phyloP scores from a whole-genome alignment of 2,113 vertebrate genomes.

The Tretioscincus oriximinensis region DNA sequence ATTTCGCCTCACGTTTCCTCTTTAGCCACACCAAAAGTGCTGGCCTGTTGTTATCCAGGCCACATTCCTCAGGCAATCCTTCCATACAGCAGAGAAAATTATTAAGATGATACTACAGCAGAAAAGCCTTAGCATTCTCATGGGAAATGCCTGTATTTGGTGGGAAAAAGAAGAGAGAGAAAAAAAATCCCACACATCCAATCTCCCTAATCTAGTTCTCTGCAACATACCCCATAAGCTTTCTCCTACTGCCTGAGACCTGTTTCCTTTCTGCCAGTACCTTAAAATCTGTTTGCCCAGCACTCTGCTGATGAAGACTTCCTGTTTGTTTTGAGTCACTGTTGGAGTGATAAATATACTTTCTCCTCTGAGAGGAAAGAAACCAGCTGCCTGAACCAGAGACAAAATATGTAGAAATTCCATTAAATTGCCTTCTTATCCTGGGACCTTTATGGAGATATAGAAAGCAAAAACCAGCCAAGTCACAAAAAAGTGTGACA shows the following conservation, averaged over 20 bases:
- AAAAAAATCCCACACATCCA: too few relatives aligned
- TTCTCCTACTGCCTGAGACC: conserved; percentile 73
- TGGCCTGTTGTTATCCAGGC: conserved; percentile 55
- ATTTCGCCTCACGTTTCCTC: conserved; percentile 75
- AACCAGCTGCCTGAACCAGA: conserved; percentile 80
- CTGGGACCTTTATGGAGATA: conserved; percentile 68
- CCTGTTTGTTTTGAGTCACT: conserved; percentile 90
- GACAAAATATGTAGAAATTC: conserved; percentile 78
- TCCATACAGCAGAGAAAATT: conserved; percentile 57
- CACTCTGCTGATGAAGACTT: conserved; percentile 87
- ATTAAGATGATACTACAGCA: conserved; percentile 47
- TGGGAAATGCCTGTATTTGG: conserved; percentile 1
- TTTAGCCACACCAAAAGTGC: conserved; percentile 53
- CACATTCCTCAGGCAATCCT: conserved; percentile 57
- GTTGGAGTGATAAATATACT: conserved; percentile 88
- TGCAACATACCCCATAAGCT: conserved; percentile 53
- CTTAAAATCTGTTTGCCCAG: conserved; percentile 87
- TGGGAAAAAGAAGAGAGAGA: not conserved
- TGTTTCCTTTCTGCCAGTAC: conserved; percentile 82
- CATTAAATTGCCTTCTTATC: conserved; percentile 75
- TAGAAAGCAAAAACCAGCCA: conserved; percentile 42
- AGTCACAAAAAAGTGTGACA: conserved; percentile 49
- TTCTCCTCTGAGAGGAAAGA: conserved; percentile 80
- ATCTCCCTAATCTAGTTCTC: conserved; percentile 65
- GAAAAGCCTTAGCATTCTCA: conserved; percentile 21